Base-by-base conservation (phyloP, 2,888 invertebrate genomes). In the Eupeodes luniger region DNA sequence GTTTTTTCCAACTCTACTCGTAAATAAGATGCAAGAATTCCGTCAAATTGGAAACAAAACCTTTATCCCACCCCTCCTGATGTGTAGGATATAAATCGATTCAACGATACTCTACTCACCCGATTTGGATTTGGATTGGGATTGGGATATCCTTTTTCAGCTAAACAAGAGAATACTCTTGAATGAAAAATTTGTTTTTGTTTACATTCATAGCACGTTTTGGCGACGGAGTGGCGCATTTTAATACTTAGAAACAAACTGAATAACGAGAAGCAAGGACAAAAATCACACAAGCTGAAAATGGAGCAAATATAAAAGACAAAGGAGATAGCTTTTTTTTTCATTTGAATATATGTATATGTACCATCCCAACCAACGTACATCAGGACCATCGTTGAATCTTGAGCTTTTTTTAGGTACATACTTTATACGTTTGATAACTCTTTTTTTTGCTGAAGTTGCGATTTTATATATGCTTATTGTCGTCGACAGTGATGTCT, bases 141-240 rank as follows among this genome's bases (percentile, higher is more conserved):
- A 82, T 75, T 67, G 69, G 75, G 82, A 74, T 81, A 78, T 62
- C 62, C 69, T 86, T 75, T 86, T 86, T 59, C 57, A 86, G 74
- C 61, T 67, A 12, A 3, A 64, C 44, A 75, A 51, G 62, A 78
- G 62, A 78, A 57, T 53, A 82, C 49, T 49, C 36, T 79, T 57
- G 75, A 75, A 86, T 86, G 80, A 79, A 67, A 78, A 86, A 69
- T 78, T 79, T 86, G 78, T 84, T 84, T 87, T 87, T 87, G 87
- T 87, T 87, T 87, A 87, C 87, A 84, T 79, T 87, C 87, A 77
- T 61, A 67, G 76, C 87, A 84, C 84, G 87, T 83, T 80, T 72
- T 76, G 84, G 87, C 87, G 87, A 83, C 83, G 44, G 59, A 76
- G 70, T 84, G 87, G 64, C 86, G 86, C 82, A 72, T 81, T 82